These are phyloP conservation scores for Tachuris rubrigastra DNA, from an alignment of 2,113 vertebrate genomes.

Conservation along the genomic window DNA sequence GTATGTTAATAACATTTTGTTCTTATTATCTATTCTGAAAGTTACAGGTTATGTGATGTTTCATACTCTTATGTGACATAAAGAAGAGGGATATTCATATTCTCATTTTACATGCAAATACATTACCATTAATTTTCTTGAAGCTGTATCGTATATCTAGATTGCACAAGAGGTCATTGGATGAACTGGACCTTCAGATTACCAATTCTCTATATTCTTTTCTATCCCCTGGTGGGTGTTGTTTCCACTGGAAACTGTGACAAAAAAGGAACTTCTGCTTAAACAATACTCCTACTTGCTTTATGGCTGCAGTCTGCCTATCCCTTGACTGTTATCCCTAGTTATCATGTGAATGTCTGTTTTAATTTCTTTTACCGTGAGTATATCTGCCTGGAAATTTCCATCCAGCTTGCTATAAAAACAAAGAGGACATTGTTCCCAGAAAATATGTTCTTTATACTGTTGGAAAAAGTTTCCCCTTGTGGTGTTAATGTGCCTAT, in stretches of 20 bases:
- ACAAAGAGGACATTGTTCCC: neutral
- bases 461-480: neutral
- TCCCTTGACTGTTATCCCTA: neutral
- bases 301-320: neutral
- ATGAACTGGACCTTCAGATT: neutral
- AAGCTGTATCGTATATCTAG: neutral
- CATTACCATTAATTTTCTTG: neutral
- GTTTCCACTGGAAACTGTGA: neutral
- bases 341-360: neutral
- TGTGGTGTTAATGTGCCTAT: neutral
- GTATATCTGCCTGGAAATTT: constrained; percentile 4
- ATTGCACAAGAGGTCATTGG: neutral
- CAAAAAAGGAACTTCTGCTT: neutral
- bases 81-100: neutral
- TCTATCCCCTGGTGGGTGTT: neutral
- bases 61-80: neutral
- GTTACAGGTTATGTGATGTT: neutral
- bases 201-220: neutral
- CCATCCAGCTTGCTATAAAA: neutral
- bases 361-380: neutral
- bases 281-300: neutral
- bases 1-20: neutral
- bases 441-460: neutral
- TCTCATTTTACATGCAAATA: neutral
- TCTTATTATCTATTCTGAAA: neutral